Evolutionary conservation across 2,113 vertebrate genomes (phyloP).

Genomic region (Varanus komodoensis): DNA sequence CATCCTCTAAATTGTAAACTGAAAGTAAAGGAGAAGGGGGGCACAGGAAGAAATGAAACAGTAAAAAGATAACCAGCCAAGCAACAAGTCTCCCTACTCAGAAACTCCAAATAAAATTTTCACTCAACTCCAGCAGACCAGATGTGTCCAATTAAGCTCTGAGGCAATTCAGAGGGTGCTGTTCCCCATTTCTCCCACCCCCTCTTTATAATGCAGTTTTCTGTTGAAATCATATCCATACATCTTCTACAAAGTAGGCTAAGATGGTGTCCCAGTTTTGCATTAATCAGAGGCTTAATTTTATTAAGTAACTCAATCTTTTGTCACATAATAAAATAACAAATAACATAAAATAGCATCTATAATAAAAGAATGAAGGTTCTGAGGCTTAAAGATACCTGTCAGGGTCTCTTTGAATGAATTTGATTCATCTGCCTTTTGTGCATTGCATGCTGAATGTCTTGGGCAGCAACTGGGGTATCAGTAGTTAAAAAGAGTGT

Average conservation of each 20-base stretch:
- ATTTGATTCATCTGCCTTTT: neutral
- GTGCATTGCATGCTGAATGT: too few species aligned
- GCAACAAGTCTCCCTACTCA: constrained; percentile 64
- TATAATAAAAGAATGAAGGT: constrained; percentile 34
- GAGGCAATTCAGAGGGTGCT: constrained; percentile 53
- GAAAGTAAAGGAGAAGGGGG: constrained; percentile 32
- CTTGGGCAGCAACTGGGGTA: too few species aligned
- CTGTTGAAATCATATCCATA: constrained; percentile 46
- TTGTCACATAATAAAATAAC: constrained; percentile 43
- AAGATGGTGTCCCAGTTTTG: neutral
- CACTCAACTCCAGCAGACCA: constrained; percentile 54
- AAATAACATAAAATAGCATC: constrained; percentile 21
- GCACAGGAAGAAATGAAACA: constrained; percentile 63
- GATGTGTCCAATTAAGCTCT: constrained; percentile 65
- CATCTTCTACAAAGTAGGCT: constrained; percentile 42
- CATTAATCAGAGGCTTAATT: constrained; percentile 9
- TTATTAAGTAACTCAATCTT: constrained; percentile 33
- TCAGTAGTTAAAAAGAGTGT: too few species aligned
- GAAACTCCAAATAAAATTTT: constrained; percentile 72
- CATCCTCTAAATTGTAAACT: constrained; percentile 57
- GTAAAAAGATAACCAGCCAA: constrained; percentile 58
- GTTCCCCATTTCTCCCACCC: constrained; percentile 3
- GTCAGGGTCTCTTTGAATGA: neutral
- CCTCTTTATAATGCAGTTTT: constrained; percentile 44
- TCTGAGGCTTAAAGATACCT: neutral